phyloP scores from a whole-genome alignment of 2,113 vertebrate species.

The Gymnocephalus cernua region DNA sequence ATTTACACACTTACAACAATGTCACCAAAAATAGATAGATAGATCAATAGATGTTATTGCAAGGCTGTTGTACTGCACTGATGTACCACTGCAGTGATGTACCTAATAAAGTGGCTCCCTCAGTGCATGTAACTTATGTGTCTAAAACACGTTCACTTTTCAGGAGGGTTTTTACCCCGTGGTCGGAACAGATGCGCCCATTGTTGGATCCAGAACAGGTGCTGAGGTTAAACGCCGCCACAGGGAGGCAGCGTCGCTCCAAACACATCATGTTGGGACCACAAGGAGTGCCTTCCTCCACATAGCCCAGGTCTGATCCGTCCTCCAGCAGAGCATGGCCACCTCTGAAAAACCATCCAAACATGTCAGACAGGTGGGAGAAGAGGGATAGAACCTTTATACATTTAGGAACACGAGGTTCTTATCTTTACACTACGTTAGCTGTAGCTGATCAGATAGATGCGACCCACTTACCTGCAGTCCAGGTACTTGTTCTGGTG shows the following conservation, averaged over 20 bases:
- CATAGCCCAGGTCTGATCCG: slow-evolving; percentile 93
- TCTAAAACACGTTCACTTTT: neutral
- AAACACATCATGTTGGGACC: slow-evolving; percentile 97
- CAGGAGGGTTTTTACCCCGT: slow-evolving; percentile 86
- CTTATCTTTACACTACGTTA: rapidly evolving
- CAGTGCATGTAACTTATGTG: neutral
- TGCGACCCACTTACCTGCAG: slow-evolving; percentile 86
- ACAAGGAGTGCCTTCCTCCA: slow-evolving; percentile 94
- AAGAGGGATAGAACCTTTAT: neutral
- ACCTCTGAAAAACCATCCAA: slow-evolving; percentile 80
- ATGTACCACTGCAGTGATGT: neutral
- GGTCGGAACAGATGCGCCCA: slow-evolving; percentile 90
- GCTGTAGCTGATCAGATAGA: neutral
- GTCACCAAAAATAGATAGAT: no score
- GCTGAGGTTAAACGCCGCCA: slow-evolving; percentile 94
- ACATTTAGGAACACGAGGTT: neutral
- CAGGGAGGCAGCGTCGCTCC: slow-evolving; percentile 92
- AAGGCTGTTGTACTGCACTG: neutral
- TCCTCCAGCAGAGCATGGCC: slow-evolving; percentile 94
- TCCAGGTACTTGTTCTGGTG: slow-evolving; percentile 95
- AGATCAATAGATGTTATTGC: neutral
- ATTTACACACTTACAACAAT: neutral
- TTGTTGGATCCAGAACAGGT: slow-evolving; percentile 88
- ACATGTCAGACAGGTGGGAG: neutral
- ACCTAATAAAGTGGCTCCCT: neutral